phyloP scores from a whole-genome alignment of 1,140 invertebrate species.

The Acyrthosiphon pisum region DNA sequence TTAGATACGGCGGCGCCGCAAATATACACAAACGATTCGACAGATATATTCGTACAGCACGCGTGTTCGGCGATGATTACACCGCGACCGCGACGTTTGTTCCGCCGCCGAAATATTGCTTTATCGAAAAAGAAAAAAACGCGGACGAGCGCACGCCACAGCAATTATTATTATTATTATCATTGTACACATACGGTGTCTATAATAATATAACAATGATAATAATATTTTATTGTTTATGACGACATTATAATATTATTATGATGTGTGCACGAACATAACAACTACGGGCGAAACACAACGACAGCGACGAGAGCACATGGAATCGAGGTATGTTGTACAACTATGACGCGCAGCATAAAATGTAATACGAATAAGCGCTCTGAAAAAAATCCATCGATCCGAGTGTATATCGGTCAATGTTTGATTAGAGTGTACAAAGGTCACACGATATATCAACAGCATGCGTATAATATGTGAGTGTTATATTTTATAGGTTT shows the following conservation, averaged over 20 bases:
- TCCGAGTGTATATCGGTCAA: not conserved
- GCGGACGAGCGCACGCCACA: not conserved
- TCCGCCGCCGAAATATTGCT: not conserved
- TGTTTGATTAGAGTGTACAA: not conserved
- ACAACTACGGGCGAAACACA: too few species aligned
- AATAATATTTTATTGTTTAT: not conserved
- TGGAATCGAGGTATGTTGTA: not conserved
- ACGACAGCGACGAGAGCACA: not conserved
- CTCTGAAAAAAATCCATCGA: slow-evolving; percentile 3
- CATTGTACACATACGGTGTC: not conserved
- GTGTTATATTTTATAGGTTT: not conserved
- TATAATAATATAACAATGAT: not conserved
- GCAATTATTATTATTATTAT: not conserved
- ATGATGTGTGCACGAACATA: not conserved
- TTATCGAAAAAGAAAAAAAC: not conserved
- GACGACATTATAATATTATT: not conserved
- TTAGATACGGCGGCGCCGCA: not conserved
- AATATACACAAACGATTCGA: not conserved
- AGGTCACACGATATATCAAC: not conserved
- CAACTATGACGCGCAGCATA: not conserved
- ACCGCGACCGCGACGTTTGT: not conserved
- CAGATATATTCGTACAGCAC: not conserved
- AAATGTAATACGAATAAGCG: not conserved
- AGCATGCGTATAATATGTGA: not conserved
- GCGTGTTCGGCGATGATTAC: not conserved